A percentile compares a stretch with the other conserved stretches of the same genome.
Evolutionary conservation across 2,113 vertebrate genomes (phyloP).

Genomic region (Oplegnathus fasciatus): DNA sequence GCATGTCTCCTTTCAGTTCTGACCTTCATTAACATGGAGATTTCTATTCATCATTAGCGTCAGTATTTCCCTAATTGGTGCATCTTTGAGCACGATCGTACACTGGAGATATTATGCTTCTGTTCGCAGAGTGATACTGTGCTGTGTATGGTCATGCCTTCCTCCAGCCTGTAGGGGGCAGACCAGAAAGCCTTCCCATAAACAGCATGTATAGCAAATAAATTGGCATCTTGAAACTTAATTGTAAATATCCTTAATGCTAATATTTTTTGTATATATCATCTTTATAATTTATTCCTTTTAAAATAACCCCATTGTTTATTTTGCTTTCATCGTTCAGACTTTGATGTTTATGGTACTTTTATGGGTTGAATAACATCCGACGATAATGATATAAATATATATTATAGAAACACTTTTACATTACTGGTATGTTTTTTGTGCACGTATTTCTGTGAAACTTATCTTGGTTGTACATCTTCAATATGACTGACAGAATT

Average conservation of each 20-base stretch:
- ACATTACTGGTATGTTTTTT: slow-evolving; percentile 40
- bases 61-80: slow-evolving; percentile 14
- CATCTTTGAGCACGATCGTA: slow-evolving; percentile 36
- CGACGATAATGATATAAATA: slow-evolving; percentile 39
- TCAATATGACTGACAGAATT: slow-evolving; percentile 19
- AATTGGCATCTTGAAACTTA: slow-evolving; percentile 64
- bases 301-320: slow-evolving; percentile 63
- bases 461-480: slow-evolving; percentile 51
- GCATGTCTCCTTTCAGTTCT: slow-evolving; percentile 7
- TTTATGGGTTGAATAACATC: slow-evolving; percentile 53
- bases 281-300: slow-evolving; percentile 83
- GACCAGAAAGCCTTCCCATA: slow-evolving; percentile 19
- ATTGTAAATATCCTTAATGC: slow-evolving; percentile 80
- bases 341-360: slow-evolving; percentile 52
- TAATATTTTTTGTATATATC: slow-evolving; percentile 80
- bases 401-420: slow-evolving; percentile 50
- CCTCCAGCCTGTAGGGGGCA: slow-evolving; percentile 28
- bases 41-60: neutral
- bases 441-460: slow-evolving; percentile 59
- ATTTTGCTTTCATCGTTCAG: slow-evolving; percentile 43
- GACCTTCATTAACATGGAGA: slow-evolving; percentile 12
- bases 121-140: neutral
- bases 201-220: slow-evolving; percentile 50
- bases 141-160: neutral
- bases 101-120: slow-evolving; percentile 64